These are phyloP conservation scores for Hylyphantes graminicola DNA, from an alignment of 1,140 invertebrate species.

Conservation along the genomic window DNA sequence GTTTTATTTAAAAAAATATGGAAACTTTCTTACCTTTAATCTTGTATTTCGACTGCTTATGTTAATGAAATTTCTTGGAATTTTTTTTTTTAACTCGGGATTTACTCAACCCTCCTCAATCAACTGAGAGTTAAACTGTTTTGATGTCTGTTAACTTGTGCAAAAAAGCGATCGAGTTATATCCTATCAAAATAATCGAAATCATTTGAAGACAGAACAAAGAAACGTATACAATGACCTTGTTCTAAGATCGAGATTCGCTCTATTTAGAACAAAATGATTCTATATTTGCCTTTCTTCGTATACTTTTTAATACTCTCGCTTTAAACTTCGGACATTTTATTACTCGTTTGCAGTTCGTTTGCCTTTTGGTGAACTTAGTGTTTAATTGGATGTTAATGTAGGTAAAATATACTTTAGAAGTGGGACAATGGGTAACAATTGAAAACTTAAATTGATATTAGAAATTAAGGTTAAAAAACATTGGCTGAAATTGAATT, in stretches of 20 bases:
- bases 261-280: conserved; percentile 28
- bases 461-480: too few relatives aligned
- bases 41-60: neutral
- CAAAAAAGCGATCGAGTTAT: conserved; percentile 1
- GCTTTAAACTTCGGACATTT: neutral
- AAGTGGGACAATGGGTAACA: too few relatives aligned
- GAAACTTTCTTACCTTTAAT: neutral
- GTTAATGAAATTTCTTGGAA: neutral
- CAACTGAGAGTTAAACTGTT: conserved; percentile 19
- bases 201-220: conserved; percentile 19
- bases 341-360: conserved; percentile 6
- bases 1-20: neutral
- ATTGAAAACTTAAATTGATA: too few relatives aligned
- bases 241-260: conserved; percentile 16
- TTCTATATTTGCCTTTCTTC: conserved; percentile 11
- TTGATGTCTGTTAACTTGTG: neutral
- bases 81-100: neutral
- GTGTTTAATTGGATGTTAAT: too few relatives aligned
- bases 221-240: conserved; percentile 25
- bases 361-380: neutral
- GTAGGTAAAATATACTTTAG: too few relatives aligned
- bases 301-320: neutral
- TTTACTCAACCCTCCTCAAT: neutral
- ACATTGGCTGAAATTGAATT: too few relatives aligned
- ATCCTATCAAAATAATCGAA: conserved; percentile 4